Evolutionary conservation across 2,888 invertebrate species (phyloP).

Genomic region (Cistogaster globosa): DNA sequence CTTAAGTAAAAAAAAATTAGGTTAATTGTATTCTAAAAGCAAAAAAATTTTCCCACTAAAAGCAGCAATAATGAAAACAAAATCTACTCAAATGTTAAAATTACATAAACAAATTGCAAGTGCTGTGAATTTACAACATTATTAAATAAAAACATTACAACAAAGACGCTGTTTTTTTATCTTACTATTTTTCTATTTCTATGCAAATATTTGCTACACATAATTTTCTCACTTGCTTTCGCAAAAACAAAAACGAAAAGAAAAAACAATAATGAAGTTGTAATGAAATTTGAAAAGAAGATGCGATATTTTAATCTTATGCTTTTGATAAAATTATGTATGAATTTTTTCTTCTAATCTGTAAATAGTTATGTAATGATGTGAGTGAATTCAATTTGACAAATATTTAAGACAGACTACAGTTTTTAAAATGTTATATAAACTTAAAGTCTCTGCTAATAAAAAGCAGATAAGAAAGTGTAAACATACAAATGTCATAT

Average conservation of each 20-base stretch:
- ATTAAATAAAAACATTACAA: slow-evolving; percentile 31
- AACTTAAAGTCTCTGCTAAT: too few relatives aligned
- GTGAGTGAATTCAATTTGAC: background rate
- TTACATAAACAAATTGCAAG: slow-evolving; percentile 36
- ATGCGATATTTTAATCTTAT: slow-evolving; percentile 25
- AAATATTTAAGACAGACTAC: background rate
- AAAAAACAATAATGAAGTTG: background rate
- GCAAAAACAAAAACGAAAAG: background rate
- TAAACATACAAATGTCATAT: too few relatives aligned
- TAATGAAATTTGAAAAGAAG: slow-evolving; percentile 33
- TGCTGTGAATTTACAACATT: slow-evolving; percentile 47
- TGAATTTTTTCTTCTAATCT: slow-evolving; percentile 21
- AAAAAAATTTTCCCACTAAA: slow-evolving; percentile 54
- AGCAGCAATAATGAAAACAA: slow-evolving; percentile 49
- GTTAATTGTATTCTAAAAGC: slow-evolving; percentile 69
- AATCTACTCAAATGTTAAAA: slow-evolving; percentile 34
- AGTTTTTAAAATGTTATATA: too few relatives aligned
- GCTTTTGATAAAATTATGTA: slow-evolving; percentile 50
- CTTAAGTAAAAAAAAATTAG: slow-evolving; percentile 29
- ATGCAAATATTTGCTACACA: slow-evolving; percentile 43
- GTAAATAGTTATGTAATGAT: background rate
- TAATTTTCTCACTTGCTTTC: slow-evolving; percentile 46
- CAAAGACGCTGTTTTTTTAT: slow-evolving; percentile 18
- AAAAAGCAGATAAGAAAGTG: too few relatives aligned
- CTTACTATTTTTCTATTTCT: slow-evolving; percentile 22